Evolutionary conservation across 2,113 vertebrate genomes (phyloP).

Genomic region (Harpagus bidentatus): DNA sequence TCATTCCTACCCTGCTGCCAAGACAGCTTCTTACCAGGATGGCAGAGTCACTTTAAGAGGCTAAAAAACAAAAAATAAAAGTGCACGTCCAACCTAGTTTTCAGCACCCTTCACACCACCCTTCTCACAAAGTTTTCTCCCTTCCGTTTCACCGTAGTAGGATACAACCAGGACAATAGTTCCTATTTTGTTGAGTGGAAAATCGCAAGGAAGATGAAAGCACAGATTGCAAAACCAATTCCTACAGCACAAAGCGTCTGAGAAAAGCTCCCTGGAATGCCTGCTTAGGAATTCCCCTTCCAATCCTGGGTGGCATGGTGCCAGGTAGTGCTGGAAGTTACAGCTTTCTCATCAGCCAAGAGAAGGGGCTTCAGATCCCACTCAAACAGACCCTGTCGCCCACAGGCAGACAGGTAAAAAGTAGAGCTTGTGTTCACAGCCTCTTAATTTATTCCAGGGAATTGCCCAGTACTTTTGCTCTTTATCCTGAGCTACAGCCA

Average conservation of each 20-base stretch:
- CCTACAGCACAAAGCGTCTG: not conserved
- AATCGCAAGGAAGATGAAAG: not conserved
- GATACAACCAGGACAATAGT: not conserved
- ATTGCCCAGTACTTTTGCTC: not conserved
- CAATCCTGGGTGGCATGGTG: slow-evolving; percentile 13
- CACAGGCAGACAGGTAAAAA: not conserved
- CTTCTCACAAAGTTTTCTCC: not conserved
- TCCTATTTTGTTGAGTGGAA: not conserved
- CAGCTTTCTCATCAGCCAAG: not conserved
- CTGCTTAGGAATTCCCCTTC: slow-evolving; percentile 55
- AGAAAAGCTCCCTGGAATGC: slow-evolving; percentile 13
- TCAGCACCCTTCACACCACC: not conserved
- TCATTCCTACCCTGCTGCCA: not conserved
- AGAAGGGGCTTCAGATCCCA: slow-evolving; percentile 11
- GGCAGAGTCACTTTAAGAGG: not conserved
- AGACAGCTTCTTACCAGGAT: not conserved
- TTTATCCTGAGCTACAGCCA: not conserved
- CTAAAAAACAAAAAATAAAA: not conserved
- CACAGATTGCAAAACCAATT: not conserved
- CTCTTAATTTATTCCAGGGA: slow-evolving; percentile 8
- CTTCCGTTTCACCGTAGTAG: not conserved
- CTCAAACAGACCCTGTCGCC: not conserved
- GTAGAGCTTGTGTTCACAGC: not conserved
- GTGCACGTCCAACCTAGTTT: not conserved
- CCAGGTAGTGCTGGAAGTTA: slow-evolving; percentile 16